Conservation (phyloP, 2,113 vertebrate genomes). For the Ondatra zibethicus region DNA sequence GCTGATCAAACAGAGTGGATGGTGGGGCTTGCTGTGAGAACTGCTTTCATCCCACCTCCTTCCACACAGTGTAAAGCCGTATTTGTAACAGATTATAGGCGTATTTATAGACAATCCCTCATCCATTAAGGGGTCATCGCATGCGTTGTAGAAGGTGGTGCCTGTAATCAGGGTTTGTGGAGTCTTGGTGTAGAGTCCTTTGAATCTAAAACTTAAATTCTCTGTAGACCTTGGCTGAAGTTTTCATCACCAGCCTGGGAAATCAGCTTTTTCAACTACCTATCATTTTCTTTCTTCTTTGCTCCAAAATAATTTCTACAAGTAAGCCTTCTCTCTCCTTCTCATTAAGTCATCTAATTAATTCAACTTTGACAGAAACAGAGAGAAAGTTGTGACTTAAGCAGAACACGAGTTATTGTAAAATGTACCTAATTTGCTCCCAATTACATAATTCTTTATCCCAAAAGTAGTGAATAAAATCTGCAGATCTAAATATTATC, state of each 20-base stretch:
- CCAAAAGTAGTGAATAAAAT: conserved; percentile 53
- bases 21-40: not conserved
- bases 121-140: not conserved
- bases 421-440: conserved; percentile 68
- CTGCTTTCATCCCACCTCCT: not conserved
- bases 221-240: conserved; percentile 42
- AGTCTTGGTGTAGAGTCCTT: not conserved
- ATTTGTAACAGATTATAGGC: conserved; percentile 23
- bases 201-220: conserved; percentile 22
- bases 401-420: conserved; percentile 70
- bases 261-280: conserved; percentile 52
- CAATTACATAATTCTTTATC: conserved; percentile 50
- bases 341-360: conserved; percentile 71
- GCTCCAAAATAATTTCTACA: conserved; percentile 19
- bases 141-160: not conserved
- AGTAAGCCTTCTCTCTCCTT: conserved; percentile 39
- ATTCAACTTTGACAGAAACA: conserved; percentile 73
- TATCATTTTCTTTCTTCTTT: conserved; percentile 46
- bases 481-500: conserved; percentile 63
- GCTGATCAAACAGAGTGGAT: conserved; percentile 6
- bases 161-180: not conserved
- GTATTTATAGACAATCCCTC: not conserved
- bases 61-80: not conserved
- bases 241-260: conserved; percentile 62
- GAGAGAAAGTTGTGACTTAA: conserved; percentile 73